phyloP scores from a whole-genome alignment of 2,888 invertebrate genomes.

The Phlogophora meticulosa region DNA sequence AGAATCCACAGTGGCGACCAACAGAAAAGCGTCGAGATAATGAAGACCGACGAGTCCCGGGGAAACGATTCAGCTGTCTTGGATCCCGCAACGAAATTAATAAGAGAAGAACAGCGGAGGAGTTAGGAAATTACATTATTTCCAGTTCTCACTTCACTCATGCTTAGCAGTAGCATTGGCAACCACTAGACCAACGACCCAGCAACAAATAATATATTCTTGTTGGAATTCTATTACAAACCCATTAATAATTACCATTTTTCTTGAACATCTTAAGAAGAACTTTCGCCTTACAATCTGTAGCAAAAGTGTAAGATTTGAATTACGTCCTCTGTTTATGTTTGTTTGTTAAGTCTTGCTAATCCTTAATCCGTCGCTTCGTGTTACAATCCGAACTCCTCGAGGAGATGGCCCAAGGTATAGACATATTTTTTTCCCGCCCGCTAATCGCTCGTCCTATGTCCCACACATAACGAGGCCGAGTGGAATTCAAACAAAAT shows the following conservation, averaged over 20 bases:
- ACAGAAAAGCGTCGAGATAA: too few species aligned
- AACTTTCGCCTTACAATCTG: conserved; percentile 49
- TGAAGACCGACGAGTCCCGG: too few species aligned
- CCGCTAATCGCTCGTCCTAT: conserved; percentile 53
- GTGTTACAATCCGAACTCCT: conserved; percentile 73
- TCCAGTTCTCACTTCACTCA: too few species aligned
- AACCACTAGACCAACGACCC: background rate
- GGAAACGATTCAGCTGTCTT: too few species aligned
- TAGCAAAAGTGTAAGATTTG: conserved; percentile 69
- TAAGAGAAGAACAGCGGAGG: too few species aligned
- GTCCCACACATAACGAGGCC: conserved; percentile 53
- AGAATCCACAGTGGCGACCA: too few species aligned
- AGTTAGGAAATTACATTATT: too few species aligned
- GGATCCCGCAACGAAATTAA: too few species aligned
- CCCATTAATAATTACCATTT: conserved; percentile 34
- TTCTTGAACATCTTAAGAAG: conserved; percentile 1
- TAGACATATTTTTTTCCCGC: background rate
- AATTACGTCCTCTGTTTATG: conserved; percentile 78
- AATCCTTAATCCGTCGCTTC: conserved; percentile 82
- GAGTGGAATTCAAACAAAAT: conserved; percentile 72
- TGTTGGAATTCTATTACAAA: background rate
- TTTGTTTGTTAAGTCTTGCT: conserved; percentile 79
- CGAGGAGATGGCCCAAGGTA: conserved; percentile 38
- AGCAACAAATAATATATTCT: background rate
- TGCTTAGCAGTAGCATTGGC: background rate